Evolutionary conservation across 1,140 invertebrate genomes (phyloP).

Genomic region (Kradibia gibbosae): DNA sequence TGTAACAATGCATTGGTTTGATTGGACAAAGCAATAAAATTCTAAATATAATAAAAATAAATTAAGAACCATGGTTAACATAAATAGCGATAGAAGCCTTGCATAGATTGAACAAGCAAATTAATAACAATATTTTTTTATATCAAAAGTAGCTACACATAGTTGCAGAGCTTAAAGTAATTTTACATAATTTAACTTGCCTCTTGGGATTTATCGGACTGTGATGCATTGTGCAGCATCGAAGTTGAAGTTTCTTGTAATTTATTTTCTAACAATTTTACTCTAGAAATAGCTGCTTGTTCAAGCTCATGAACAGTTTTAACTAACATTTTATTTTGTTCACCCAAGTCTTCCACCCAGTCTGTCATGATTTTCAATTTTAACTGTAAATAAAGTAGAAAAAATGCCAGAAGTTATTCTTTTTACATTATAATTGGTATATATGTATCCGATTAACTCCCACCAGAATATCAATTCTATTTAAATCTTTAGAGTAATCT

Average conservation of each 20-base stretch:
- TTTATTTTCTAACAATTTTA: slow-evolving; percentile 73
- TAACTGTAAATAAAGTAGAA: slow-evolving; percentile 64
- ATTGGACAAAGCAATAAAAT: slow-evolving; percentile 59
- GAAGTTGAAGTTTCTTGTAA: slow-evolving; percentile 66
- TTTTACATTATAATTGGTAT: slow-evolving; percentile 25
- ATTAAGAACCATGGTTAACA: not conserved
- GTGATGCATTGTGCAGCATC: slow-evolving; percentile 61
- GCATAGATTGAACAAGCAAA: too few species aligned
- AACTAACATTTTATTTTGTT: slow-evolving; percentile 76
- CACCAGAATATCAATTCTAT: slow-evolving; percentile 42
- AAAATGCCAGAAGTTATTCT: not conserved
- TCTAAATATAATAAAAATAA: slow-evolving; percentile 54
- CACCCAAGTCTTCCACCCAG: slow-evolving; percentile 74
- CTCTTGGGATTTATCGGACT: slow-evolving; percentile 60
- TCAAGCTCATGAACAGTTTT: slow-evolving; percentile 74
- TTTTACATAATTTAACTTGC: slow-evolving; percentile 50
- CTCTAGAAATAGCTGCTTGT: slow-evolving; percentile 71
- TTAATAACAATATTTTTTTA: too few species aligned
- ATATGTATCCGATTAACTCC: slow-evolving; percentile 12
- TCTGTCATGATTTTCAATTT: slow-evolving; percentile 73
- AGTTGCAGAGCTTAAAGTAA: too few species aligned
- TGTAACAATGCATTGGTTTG: slow-evolving; percentile 60
- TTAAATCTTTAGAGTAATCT: slow-evolving; percentile 44
- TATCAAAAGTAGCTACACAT: too few species aligned
- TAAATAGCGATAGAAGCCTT: not conserved